A percentile compares a stretch with the other conserved stretches of the same genome.
phyloP scores from a whole-genome alignment of 2,888 invertebrate species.

The Oscheius onirici region DNA sequence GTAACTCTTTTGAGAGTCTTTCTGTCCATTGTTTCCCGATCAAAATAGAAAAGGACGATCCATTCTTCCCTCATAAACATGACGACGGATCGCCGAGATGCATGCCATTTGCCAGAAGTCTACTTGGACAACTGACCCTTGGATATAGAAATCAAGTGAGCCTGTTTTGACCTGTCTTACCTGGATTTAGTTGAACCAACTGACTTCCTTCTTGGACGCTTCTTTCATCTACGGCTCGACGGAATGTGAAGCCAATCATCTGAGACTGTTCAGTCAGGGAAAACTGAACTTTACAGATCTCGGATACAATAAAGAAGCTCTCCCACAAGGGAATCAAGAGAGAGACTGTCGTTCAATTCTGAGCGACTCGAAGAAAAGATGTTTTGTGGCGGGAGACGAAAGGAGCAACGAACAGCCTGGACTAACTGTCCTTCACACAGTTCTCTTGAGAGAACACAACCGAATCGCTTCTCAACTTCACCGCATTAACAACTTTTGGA shows the following conservation, averaged over 20 bases:
- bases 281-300: conserved; percentile 70
- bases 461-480: conserved; percentile 64
- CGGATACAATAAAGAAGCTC: conserved; percentile 69
- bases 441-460: conserved; percentile 70
- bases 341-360: conserved; percentile 63
- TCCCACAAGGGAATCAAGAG: conserved; percentile 71
- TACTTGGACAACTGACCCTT: conserved; percentile 88
- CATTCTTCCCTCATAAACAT: conserved; percentile 85
- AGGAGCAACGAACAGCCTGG: conserved; percentile 70
- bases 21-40: conserved; percentile 95
- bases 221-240: conserved; percentile 92
- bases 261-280: conserved; percentile 79
- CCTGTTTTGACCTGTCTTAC: not conserved
- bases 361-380: conserved; percentile 31
- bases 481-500: conserved; percentile 72
- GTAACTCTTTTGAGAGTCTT: conserved; percentile 86
- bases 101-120: conserved; percentile 91
- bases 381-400: conserved; percentile 66
- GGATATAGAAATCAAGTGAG: conserved; percentile 69
- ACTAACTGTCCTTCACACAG: conserved; percentile 68
- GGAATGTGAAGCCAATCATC: conserved; percentile 81
- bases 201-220: conserved; percentile 83
- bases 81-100: conserved; percentile 85
- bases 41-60: conserved; percentile 87
- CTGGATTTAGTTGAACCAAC: conserved; percentile 85